phyloP scores from a whole-genome alignment of 2,888 invertebrate species.

The Drosophila paranaensis region DNA sequence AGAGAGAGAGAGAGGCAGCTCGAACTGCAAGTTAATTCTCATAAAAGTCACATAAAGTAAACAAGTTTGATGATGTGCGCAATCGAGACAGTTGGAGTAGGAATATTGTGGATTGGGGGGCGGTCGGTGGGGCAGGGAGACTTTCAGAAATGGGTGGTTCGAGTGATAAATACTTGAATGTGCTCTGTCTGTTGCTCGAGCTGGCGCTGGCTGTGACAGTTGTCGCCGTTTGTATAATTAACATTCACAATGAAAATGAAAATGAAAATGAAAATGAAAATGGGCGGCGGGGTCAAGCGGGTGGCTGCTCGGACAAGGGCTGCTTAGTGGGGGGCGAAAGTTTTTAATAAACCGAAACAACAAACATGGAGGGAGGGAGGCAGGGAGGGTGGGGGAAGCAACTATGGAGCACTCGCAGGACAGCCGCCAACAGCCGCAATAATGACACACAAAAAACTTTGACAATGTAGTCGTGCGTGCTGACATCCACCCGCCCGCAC shows the following conservation, averaged over 20 bases:
- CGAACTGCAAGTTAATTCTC: slow-evolving; percentile 51
- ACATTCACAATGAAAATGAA: slow-evolving; percentile 78
- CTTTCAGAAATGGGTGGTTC: background rate
- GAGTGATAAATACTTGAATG: background rate
- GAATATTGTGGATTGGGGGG: no score
- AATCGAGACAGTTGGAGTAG: background rate
- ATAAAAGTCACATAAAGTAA: slow-evolving; percentile 75
- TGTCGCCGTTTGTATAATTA: slow-evolving; percentile 62
- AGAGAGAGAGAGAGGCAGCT: background rate
- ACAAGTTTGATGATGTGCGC: slow-evolving; percentile 69
- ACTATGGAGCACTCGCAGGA: slow-evolving; percentile 47
- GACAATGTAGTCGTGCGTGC: slow-evolving; percentile 75
- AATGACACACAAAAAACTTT: slow-evolving; percentile 78
- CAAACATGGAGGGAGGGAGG: slow-evolving; percentile 49
- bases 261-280: slow-evolving; percentile 74
- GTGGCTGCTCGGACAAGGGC: background rate
- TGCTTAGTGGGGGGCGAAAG: slow-evolving; percentile 45
- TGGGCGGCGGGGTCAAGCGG: slow-evolving; percentile 28
- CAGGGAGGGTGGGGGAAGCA: slow-evolving; percentile 19
- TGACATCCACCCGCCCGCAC: background rate
- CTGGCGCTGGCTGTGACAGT: slow-evolving; percentile 16
- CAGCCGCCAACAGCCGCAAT: slow-evolving; percentile 73
- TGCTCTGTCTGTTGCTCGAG: background rate
- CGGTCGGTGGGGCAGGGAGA: background rate
- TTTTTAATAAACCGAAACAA: slow-evolving; percentile 78